Base-by-base conservation (phyloP, 1,140 invertebrate genomes). In the Liolophura sinensis region DNA sequence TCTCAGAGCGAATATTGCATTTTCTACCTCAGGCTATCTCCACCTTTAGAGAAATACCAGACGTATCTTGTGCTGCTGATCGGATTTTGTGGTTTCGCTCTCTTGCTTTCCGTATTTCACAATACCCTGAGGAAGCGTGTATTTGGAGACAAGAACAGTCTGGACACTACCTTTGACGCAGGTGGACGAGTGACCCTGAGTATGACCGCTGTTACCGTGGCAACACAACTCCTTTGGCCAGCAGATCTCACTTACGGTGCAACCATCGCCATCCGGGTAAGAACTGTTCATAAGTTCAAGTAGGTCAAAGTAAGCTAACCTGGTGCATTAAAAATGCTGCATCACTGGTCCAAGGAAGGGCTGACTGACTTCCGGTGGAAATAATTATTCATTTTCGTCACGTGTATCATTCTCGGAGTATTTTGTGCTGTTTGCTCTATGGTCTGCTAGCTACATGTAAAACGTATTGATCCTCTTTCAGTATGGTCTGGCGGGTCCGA, bases 161-260 rank as follows among this genome's bases (percentile, higher is more conserved):
- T 67, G 18, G 65, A 67, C 24, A 56, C 49, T 18, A 46, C 62
- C n/a, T 67, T 67, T 67, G 65, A 67, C 60, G 59, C 65, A 18
- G 65, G 65, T 58, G 65, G 59, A 11, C 50, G 52, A 27, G 65
- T 67, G 3, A 67, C 50, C 16, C 12, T 62, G 16, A 67, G 59
- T 50, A 46, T 67, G 5, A 67, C 65, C 0, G 60, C 59, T 15
- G 59, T 67, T 1, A 56, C 65, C 12, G 52, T 67, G 59, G 58
- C 60, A 47, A 56, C 65, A 55, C 65, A 67, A n/a, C n/a, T 56
- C 15, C 18, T 67, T 27, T 67, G 65, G 65, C 65, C 65, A 16
- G 59, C 60, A 1, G 65, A 67, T 18, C 50, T 67, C 58, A 31
- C 62, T 12, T 60, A 67, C 46, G 62, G 65, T 56, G 27, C 65